These are phyloP conservation scores for Corydoras maculifer DNA, from an alignment of 2,113 vertebrate genomes.

Conservation along the genomic window DNA sequence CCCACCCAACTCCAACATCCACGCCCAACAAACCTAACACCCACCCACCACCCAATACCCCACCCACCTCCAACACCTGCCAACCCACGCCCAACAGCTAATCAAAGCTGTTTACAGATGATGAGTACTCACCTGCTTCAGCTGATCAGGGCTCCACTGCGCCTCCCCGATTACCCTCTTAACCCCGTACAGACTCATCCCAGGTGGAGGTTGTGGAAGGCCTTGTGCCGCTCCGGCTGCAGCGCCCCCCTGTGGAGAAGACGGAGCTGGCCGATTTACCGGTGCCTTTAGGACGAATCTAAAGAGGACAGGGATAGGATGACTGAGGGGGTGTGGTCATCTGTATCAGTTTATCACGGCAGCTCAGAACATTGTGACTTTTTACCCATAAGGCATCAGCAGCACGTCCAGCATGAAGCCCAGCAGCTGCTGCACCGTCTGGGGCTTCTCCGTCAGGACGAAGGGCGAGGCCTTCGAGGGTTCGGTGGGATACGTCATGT, in stretches of 20 bases:
- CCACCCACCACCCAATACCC: too few species aligned
- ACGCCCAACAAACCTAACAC: too few species aligned
- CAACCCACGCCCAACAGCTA: too few species aligned
- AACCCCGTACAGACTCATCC: constrained; percentile 94
- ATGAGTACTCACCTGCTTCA: constrained; percentile 79
- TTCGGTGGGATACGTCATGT: constrained; percentile 92
- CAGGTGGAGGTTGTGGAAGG: constrained; percentile 90
- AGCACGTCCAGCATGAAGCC: constrained; percentile 98
- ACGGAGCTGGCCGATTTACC: constrained; percentile 76
- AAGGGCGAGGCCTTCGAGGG: constrained; percentile 77
- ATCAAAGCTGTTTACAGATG: too few species aligned
- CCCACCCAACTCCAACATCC: too few species aligned
- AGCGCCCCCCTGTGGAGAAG: constrained; percentile 70
- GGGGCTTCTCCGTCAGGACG: constrained; percentile 93
- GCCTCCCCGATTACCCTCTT: constrained; percentile 92
- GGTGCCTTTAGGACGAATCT: constrained; percentile 94
- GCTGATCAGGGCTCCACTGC: constrained; percentile 90
- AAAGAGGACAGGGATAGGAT: neutral
- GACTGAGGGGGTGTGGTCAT: too few species aligned
- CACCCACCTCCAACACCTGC: too few species aligned
- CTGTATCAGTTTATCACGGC: neutral
- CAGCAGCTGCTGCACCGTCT: constrained; percentile 90
- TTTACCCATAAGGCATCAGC: constrained; percentile 96
- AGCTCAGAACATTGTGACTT: neutral
- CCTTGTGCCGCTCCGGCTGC: constrained; percentile 66